phyloP scores from a whole-genome alignment of 53 echinoderm and acorn worm species.

The Apostichopus leukothele region DNA sequence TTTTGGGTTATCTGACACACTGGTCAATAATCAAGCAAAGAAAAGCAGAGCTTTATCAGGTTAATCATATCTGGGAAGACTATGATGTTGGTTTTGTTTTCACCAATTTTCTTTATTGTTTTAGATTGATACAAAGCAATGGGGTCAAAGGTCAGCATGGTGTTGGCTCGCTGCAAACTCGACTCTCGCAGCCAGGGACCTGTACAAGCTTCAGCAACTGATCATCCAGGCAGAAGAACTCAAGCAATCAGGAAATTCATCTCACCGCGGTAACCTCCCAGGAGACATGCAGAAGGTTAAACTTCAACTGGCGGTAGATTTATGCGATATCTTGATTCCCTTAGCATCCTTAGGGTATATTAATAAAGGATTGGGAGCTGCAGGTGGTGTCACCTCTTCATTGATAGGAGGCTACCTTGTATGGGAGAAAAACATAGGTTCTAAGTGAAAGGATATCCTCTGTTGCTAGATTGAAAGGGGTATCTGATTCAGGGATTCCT shows the following conservation, averaged over 20 bases:
- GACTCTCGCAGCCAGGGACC: slow-evolving; percentile 63
- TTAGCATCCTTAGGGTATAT: slow-evolving; percentile 67
- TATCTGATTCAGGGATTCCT: too few relatives aligned
- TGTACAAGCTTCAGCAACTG: slow-evolving; percentile 73
- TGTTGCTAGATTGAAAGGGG: too few relatives aligned
- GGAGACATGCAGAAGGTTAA: slow-evolving; percentile 54
- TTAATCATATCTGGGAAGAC: too few relatives aligned
- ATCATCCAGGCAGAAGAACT: slow-evolving; percentile 55
- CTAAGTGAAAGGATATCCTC: slow-evolving; percentile 41
- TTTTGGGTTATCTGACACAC: too few relatives aligned
- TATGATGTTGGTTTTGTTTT: neutral
- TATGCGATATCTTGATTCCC: slow-evolving; percentile 73
- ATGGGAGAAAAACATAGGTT: slow-evolving; percentile 65
- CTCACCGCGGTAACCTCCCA: slow-evolving; percentile 18
- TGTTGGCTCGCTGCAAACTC: slow-evolving; percentile 73
- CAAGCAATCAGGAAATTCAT: slow-evolving; percentile 57
- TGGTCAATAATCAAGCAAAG: too few relatives aligned
- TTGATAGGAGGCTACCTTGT: slow-evolving; percentile 62
- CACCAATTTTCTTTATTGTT: neutral
- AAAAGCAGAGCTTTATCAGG: too few relatives aligned
- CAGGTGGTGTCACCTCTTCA: slow-evolving; percentile 72
- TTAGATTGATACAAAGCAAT: slow-evolving; percentile 68
- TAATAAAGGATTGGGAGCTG: slow-evolving; percentile 72
- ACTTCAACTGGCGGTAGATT: slow-evolving; percentile 64
- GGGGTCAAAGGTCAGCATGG: slow-evolving; percentile 73